Conservation (phyloP, 2,888 invertebrate species). For the Cybosia mesomella region DNA sequence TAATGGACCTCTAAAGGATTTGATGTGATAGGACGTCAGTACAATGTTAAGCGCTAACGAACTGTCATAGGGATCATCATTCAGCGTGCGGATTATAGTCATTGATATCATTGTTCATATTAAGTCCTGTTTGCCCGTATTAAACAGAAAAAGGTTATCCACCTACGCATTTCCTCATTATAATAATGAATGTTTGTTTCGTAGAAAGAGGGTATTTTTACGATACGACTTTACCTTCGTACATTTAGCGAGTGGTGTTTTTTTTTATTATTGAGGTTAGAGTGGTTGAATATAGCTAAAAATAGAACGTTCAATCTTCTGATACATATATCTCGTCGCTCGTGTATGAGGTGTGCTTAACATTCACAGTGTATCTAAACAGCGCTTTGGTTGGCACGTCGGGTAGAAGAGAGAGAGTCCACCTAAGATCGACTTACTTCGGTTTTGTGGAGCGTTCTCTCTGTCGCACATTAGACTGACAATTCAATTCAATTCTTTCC, state of each 20-base stretch:
- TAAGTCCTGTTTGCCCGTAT: background rate
- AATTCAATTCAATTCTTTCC: background rate
- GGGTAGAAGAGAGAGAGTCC: too few relatives aligned
- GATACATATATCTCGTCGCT: background rate
- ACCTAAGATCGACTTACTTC: too few relatives aligned
- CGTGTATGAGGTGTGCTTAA: background rate
- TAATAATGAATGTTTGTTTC: background rate
- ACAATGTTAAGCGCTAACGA: too few relatives aligned
- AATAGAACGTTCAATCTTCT: conserved; percentile 15
- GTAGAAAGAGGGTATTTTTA: background rate
- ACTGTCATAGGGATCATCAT: too few relatives aligned
- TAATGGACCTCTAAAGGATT: too few relatives aligned
- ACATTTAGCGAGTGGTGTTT: background rate
- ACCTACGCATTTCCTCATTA: background rate
- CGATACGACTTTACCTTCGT: background rate
- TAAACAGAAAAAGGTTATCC: background rate
- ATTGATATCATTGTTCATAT: background rate
- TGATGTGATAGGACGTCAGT: too few relatives aligned
- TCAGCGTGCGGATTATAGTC: too few relatives aligned
- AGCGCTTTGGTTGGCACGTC: background rate
- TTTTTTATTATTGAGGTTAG: conserved; percentile 4
- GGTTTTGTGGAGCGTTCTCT: too few relatives aligned
- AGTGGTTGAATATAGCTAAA: background rate
- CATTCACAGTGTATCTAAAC: background rate
- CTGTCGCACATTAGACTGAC: too few relatives aligned